Conservation (phyloP, 2,113 vertebrate species). For the Phainopepla nitens region DNA sequence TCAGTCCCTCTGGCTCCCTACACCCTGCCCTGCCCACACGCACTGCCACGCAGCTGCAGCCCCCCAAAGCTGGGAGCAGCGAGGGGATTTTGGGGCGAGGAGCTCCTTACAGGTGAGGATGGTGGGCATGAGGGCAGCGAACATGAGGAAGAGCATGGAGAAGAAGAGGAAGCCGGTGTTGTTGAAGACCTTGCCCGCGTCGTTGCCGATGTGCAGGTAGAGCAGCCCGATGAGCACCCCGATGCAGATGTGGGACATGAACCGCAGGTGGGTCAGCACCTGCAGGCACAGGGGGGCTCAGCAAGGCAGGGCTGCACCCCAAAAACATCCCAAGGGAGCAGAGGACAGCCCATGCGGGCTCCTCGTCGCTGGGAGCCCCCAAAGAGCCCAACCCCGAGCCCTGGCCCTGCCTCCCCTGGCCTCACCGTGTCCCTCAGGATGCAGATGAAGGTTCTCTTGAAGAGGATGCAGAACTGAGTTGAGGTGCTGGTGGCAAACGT, state of each 20-base stretch:
- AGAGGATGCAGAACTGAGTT: conserved; percentile 97
- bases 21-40: not conserved
- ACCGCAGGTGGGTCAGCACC: conserved; percentile 94
- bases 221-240: conserved; percentile 95
- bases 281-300: conserved; percentile 32
- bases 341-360: fast-evolving
- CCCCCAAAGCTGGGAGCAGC: not conserved
- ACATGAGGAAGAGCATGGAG: conserved; percentile 99
- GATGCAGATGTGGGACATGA: conserved; percentile 91
- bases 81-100: not conserved
- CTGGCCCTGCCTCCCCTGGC: not conserved
- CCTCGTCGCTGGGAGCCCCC: not conserved
- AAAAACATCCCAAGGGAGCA: not conserved
- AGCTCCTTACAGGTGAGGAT: conserved; percentile 91
- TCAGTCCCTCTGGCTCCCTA: not conserved
- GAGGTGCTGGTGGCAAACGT: conserved; percentile 92
- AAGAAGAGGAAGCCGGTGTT: conserved; percentile 99
- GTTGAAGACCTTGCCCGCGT: conserved; percentile 98
- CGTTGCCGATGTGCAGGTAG: conserved; percentile 95
- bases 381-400: not conserved
- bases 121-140: conserved; percentile 95
- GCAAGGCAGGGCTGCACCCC: not conserved
- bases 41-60: not conserved
- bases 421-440: conserved; percentile 94
- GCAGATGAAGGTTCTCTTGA: conserved; percentile 91